phyloP scores from a whole-genome alignment of 2,113 vertebrate species.

The Bagarius yarrelli region DNA sequence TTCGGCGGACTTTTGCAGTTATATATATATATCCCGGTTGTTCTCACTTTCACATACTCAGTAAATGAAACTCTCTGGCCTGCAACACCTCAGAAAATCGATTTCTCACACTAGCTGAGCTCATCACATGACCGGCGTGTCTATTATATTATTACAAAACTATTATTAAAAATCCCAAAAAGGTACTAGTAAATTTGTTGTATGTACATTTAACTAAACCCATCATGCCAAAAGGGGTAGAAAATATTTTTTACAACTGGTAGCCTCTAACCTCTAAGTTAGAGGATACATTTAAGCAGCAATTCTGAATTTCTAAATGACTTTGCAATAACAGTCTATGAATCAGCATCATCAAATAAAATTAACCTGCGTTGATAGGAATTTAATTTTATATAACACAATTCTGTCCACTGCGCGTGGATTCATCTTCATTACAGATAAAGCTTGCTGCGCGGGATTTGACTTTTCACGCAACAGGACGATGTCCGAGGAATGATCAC shows the following conservation, averaged over 20 bases:
- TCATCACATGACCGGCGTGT: neutral
- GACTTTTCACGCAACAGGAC: too few relatives aligned
- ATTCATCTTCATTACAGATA: too few relatives aligned
- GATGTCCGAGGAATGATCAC: too few relatives aligned
- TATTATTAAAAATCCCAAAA: too few relatives aligned
- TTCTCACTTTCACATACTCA: constrained; percentile 68
- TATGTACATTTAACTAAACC: too few relatives aligned
- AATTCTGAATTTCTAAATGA: constrained; percentile 1
- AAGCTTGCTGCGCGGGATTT: too few relatives aligned
- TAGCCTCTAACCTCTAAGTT: neutral
- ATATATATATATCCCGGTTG: constrained; percentile 66
- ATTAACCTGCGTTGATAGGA: too few relatives aligned
- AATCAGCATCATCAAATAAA: neutral
- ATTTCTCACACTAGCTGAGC: neutral
- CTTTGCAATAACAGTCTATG: neutral
- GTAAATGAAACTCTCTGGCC: constrained; percentile 64
- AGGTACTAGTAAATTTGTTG: too few relatives aligned
- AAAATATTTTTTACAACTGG: neutral
- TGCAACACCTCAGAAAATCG: constrained; percentile 30
- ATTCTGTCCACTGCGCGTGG: too few relatives aligned
- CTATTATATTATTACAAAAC: too few relatives aligned
- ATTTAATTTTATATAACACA: too few relatives aligned
- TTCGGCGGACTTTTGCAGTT: constrained; percentile 52
- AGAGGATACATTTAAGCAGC: neutral
- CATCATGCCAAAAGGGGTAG: too few relatives aligned